phyloP scores from a whole-genome alignment of 2,113 vertebrate genomes.

The Thinocorus orbignyianus region DNA sequence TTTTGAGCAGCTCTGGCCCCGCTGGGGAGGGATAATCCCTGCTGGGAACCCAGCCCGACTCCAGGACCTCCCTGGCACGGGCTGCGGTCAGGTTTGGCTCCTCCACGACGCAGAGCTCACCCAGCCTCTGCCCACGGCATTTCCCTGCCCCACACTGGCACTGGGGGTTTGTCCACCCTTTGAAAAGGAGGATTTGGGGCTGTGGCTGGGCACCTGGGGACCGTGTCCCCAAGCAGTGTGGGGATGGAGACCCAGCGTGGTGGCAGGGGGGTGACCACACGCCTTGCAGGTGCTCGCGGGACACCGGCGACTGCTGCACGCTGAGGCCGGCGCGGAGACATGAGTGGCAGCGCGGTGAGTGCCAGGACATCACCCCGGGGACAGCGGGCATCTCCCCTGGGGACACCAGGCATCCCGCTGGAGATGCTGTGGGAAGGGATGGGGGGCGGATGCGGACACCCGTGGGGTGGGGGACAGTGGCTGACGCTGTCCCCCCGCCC shows the following conservation, averaged over 20 bases:
- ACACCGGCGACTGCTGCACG: neutral
- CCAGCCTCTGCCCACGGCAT: fast-evolving
- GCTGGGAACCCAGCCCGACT: fast-evolving
- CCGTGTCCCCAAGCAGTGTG: neutral
- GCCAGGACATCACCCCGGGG: neutral
- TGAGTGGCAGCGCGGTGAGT: conserved; percentile 78
- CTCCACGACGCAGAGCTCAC: fast-evolving
- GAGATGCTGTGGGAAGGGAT: neutral
- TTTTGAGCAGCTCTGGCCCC: neutral
- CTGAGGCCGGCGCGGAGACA: conserved; percentile 59
- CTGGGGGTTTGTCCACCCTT: neutral
- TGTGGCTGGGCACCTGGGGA: neutral
- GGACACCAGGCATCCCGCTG: neutral
- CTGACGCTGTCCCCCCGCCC: neutral
- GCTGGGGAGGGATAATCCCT: neutral
- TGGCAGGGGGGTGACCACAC: neutral
- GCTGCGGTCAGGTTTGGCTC: fast-evolving
- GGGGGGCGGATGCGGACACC: neutral
- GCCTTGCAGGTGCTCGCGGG: conserved; percentile 40
- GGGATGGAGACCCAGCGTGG: fast-evolving
- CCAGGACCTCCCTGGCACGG: neutral
- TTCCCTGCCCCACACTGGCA: fast-evolving
- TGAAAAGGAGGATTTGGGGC: neutral
- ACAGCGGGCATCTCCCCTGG: neutral
- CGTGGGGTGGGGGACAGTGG: neutral